Evolutionary conservation across 2,113 vertebrate species (phyloP), one percentile per base, ranked within the genome.

Genomic region (Ranitomeya variabilis): DNA sequence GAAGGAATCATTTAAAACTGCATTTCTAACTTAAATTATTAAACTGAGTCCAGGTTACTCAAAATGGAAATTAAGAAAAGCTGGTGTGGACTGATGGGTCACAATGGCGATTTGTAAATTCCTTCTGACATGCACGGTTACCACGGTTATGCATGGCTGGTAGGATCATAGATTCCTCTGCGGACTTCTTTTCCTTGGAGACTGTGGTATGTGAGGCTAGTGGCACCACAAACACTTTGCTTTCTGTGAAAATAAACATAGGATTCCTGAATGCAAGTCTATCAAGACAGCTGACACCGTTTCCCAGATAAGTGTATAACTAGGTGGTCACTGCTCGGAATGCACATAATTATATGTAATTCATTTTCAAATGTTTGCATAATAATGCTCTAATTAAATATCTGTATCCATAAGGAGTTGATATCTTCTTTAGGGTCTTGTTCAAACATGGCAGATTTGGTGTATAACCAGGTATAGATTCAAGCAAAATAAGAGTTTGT

Each of bases 111-210:
- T 80, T 79, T 60, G 79, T 80, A 80, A 31, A 80, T 80, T 80
- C 55, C 23, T 80, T 26, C n/a, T 80, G 57, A 83, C 81, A 84
- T 84, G 62, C 81, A 52, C 21, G 23, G 52, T 84, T 69, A 84
- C 79, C 37, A 84, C 4, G 82, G 45, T 84, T 52, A 51, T 64
- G 37, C 82, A 84, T 69, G 62, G 64, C 45, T 84, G 64, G 37
- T 52, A 60, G 55, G 64, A n/a, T 69, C 64, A 55, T 45, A 23
- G 81, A 83, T 83, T 84, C n/a, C 64, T 67, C 45, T 4, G 12
- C 13, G 7, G 73, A 52, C 62, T 52, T 51, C 12, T 84, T 84
- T 69, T 69, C 82, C 83, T 45, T 85, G 71, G 55, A 37, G 54
- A 73, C 52, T 59, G 54, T 74, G 67, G 71, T 57, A 85, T 85